Evolutionary conservation across 2,888 invertebrate species (phyloP).

Genomic region (Ectemnius lituratus): DNA sequence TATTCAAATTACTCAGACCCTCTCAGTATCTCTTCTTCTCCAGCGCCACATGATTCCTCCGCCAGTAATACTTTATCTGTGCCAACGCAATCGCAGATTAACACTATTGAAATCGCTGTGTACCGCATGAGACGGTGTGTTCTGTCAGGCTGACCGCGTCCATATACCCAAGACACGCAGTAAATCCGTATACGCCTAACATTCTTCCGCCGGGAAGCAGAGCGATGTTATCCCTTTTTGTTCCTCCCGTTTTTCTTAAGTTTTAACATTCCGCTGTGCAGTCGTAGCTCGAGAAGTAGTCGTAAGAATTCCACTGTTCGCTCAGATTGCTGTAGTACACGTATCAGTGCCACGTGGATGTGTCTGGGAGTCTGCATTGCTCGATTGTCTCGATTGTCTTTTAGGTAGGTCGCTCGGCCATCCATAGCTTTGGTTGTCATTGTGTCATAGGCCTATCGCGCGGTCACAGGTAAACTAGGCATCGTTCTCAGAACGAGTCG

Average conservation of each 20-base stretch:
- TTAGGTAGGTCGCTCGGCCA: slow-evolving; percentile 58
- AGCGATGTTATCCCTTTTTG: slow-evolving; percentile 11
- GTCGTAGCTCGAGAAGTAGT: slow-evolving; percentile 48
- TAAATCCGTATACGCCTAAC: slow-evolving; percentile 40
- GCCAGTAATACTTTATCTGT: slow-evolving; percentile 3
- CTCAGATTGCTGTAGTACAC: slow-evolving; percentile 57
- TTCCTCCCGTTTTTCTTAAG: neutral
- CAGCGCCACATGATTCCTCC: too few species aligned
- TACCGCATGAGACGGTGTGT: too few species aligned
- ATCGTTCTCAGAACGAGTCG: slow-evolving; percentile 38
- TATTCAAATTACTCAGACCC: slow-evolving; percentile 68
- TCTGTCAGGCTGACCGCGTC: slow-evolving; percentile 28
- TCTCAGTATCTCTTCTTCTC: too few species aligned
- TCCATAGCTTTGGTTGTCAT: slow-evolving; percentile 48
- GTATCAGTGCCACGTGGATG: slow-evolving; percentile 41
- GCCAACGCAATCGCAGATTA: slow-evolving; percentile 16
- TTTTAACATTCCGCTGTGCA: slow-evolving; percentile 24
- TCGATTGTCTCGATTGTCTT: slow-evolving; percentile 50
- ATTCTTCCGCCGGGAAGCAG: slow-evolving; percentile 38
- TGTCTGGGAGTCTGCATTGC: slow-evolving; percentile 58
- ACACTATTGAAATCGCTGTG: slow-evolving; percentile 10
- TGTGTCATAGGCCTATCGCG: too few species aligned
- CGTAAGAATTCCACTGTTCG: slow-evolving; percentile 51
- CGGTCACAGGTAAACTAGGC: too few species aligned
- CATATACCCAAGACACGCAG: slow-evolving; percentile 40